Conservation (phyloP, 2,797 vertebrate species). For the Cossypha caffra region DNA sequence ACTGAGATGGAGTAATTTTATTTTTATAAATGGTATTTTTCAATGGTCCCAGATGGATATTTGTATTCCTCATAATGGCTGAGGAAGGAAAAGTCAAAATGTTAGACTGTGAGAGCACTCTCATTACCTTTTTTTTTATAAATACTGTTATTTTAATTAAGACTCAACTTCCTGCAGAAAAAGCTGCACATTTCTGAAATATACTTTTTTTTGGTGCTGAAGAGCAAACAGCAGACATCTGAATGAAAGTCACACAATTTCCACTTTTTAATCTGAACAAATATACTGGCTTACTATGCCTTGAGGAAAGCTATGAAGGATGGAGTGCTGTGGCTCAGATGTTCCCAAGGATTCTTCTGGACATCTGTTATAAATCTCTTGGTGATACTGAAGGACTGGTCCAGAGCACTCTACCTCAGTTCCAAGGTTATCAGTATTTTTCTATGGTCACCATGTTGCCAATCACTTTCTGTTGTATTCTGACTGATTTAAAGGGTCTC, state of each 20-base stretch:
- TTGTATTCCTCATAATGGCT: background rate
- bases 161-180: background rate
- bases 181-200: background rate
- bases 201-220: background rate
- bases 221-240: background rate
- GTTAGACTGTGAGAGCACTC: background rate
- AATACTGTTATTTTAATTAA: conserved; percentile 4
- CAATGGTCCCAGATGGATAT: background rate
- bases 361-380: background rate
- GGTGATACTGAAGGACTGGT: background rate
- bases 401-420: background rate
- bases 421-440: background rate
- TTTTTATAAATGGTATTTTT: conserved; percentile 14
- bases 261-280: background rate
- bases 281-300: background rate
- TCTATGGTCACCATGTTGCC: background rate
- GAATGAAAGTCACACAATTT: background rate
- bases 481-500: background rate
- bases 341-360: background rate
- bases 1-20: background rate
- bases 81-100: conserved; percentile 2
- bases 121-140: background rate
- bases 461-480: background rate
- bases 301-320: background rate
- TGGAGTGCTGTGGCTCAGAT: background rate